Evolutionary conservation across 2,888 invertebrate species (phyloP).

Genomic region (Tetramorium bicarinatum): DNA sequence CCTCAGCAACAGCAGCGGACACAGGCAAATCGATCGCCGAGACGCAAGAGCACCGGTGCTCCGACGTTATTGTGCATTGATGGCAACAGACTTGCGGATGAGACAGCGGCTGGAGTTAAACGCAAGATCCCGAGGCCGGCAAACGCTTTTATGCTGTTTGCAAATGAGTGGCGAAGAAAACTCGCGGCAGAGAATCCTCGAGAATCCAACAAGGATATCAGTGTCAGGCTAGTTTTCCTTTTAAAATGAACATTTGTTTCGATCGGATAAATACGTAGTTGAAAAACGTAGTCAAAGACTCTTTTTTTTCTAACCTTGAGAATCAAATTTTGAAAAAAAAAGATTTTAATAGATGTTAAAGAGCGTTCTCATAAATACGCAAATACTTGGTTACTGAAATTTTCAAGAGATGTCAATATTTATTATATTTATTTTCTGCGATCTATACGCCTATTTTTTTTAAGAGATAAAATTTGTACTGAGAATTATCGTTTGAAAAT

Average conservation of each 20-base stretch:
- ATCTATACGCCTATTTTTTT: not conserved
- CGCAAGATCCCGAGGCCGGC: conserved; percentile 89
- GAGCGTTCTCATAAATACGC: not conserved
- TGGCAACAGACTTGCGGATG: conserved; percentile 61
- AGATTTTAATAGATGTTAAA: not conserved
- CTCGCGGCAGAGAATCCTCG: conserved; percentile 88
- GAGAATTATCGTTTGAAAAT: not conserved
- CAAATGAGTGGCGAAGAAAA: conserved; percentile 89
- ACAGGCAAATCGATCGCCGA: conserved; percentile 64
- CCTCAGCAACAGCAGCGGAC: conserved; percentile 66
- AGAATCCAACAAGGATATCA: conserved; percentile 89
- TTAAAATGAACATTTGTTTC: not conserved
- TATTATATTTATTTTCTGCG: not conserved
- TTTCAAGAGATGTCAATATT: not conserved
- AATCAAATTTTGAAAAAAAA: not conserved
- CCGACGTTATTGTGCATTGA: conserved; percentile 69
- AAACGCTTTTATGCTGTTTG: conserved; percentile 90
- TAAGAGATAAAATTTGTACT: not conserved
- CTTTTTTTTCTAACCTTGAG: not conserved
- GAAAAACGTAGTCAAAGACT: not conserved
- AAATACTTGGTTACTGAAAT: not conserved
- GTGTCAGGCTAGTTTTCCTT: conserved; percentile 86
- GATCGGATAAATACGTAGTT: not conserved
- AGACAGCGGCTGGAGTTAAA: conserved; percentile 69
- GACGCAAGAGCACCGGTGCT: conserved; percentile 56